A percentile compares a stretch with the other conserved stretches of the same genome.
Conservation (phyloP, 2,888 invertebrate genomes). For the Taenaris catops region DNA sequence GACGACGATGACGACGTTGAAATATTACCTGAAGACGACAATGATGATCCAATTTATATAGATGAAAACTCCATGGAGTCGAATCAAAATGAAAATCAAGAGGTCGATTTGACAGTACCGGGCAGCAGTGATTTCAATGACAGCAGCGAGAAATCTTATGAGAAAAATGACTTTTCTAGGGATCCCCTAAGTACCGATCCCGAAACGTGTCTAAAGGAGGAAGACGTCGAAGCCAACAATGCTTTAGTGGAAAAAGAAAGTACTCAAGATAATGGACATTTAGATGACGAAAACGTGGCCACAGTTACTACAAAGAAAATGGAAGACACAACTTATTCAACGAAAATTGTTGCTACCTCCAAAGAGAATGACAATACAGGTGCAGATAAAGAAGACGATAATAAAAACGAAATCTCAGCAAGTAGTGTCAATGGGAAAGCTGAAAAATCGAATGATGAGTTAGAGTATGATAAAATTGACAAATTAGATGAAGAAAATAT, state of each 20-base stretch:
- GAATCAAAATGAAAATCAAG: constrained; percentile 44
- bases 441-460: constrained; percentile 1
- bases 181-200: constrained; percentile 5
- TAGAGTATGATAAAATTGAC: constrained; percentile 12
- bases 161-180: constrained; percentile 14
- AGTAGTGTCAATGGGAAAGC: constrained; percentile 5
- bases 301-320: constrained; percentile 1
- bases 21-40: constrained; percentile 51
- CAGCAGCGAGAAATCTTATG: constrained; percentile 47
- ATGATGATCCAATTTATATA: constrained; percentile 72
- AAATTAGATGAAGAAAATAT: constrained; percentile 20
- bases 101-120: constrained; percentile 56
- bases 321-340: constrained; percentile 6
- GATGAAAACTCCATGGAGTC: constrained; percentile 74
- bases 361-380: constrained; percentile 12
- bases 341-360: constrained; percentile 5
- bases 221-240: constrained; percentile 7
- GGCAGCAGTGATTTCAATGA: constrained; percentile 74
- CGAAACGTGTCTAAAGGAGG: constrained; percentile 10
- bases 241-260: constrained; percentile 5
- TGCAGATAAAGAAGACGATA: constrained; percentile 1
- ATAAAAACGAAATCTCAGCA: constrained; percentile 8
- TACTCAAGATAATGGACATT: constrained; percentile 6
- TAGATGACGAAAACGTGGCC: constrained; percentile 4
- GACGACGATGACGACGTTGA: constrained; percentile 65